phyloP scores from a whole-genome alignment of 23 tunicate species.

The Corella eumyota region DNA sequence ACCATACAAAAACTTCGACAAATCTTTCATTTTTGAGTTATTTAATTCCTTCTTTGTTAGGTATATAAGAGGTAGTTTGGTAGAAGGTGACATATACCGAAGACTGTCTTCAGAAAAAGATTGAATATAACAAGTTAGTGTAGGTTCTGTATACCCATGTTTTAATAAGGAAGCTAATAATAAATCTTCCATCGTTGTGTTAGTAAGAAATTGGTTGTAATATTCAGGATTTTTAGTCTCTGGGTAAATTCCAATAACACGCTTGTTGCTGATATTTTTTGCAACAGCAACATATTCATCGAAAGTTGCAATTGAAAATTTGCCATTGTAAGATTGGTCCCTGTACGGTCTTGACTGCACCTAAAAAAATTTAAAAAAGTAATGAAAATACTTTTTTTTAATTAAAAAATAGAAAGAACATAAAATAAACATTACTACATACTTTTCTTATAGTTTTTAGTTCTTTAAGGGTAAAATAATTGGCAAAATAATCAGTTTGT shows the following conservation, averaged over 20 bases:
- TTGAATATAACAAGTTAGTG: conserved; percentile 31
- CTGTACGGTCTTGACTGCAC: conserved; percentile 22
- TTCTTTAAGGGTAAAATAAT: conserved; percentile 43
- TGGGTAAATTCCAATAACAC: conserved; percentile 31
- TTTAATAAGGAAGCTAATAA: conserved; percentile 11
- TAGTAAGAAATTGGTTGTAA: conserved; percentile 7
- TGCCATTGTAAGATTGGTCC: conserved; percentile 26
- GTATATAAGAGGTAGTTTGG: conserved; percentile 30
- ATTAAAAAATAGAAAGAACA: background rate
- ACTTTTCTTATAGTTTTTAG: conserved; percentile 35
- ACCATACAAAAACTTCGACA: conserved; percentile 4
- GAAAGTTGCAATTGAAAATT: conserved; percentile 19
- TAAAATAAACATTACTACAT: background rate
- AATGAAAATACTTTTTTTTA: too few relatives aligned
- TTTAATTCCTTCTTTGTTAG: conserved; percentile 6
- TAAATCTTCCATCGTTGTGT: conserved; percentile 42
- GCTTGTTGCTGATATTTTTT: conserved; percentile 7
- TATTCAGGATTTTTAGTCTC: conserved; percentile 43
- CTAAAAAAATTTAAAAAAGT: conserved; percentile 24
- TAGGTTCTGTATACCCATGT: conserved; percentile 22
- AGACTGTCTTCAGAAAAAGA: conserved; percentile 24
- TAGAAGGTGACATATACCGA: conserved; percentile 5
- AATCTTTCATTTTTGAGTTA: conserved; percentile 3
- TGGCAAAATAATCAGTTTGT: conserved; percentile 22
- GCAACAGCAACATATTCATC: conserved; percentile 36